Evolutionary conservation across 2,888 invertebrate genomes (phyloP), one percentile per base, ranked within the genome.

Genomic region (Cataglyphis cursor): DNA sequence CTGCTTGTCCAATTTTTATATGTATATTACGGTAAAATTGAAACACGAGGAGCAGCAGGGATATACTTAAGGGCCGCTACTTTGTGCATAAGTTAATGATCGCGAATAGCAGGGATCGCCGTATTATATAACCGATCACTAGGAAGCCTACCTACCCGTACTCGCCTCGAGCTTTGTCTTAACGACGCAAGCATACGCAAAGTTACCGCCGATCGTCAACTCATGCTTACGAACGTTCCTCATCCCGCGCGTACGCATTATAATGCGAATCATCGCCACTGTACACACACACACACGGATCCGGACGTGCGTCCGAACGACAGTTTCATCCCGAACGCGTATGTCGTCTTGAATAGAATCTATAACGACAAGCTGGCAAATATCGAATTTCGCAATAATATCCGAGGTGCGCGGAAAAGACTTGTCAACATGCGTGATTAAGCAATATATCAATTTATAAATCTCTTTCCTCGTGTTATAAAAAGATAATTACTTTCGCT

Each of bases 181-280:
- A 80, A 80, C 78, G 72, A 80, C 6, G 70, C 48, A 8, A 28
- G 31, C 72, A n/a, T 70, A 70, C 70, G 78, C 72, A 61, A 72
- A 80, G 72, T 61, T 61, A 72, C 78, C 78, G 44, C 41, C 59
- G 78, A 59, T 78, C 72, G 78, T 70, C 78, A 72, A 80, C 78
- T 80, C 78, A 80, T 80, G 72, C 78, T 80, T 72, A 72, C 59
- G 44, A 59, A 70, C 78, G 59, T 44, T 59, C 24, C 44, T 44
- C 41, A 18, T 44, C 44, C 57, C 70, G 57, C 41, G 68, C 44
- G 44, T 57, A 18, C 48, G 18, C 57, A 18, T 70, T 44, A 78
- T 78, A 72, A 80, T 35, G 78, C 78, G 78, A 80, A 72, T 80
- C 78, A 80, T 80, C 57, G 78, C 78, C 78, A 80, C 72, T 35